Evolutionary conservation across 2,113 vertebrate species (phyloP).

Genomic region (Chelonoidis abingdonii): DNA sequence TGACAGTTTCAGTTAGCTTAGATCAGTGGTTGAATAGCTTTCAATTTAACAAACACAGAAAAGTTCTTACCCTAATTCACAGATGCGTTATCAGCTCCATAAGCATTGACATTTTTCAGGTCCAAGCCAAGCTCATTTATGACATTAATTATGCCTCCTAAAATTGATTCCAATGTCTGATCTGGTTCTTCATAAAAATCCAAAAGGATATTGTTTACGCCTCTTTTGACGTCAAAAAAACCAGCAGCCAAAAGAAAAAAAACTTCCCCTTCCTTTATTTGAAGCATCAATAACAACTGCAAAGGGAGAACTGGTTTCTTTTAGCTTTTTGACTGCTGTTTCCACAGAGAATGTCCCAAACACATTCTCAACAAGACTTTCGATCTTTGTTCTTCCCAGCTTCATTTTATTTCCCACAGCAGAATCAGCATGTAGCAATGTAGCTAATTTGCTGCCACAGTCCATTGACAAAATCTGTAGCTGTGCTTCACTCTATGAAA

Average conservation of each 20-base stretch:
- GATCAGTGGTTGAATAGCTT: not conserved
- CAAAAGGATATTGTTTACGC: not conserved
- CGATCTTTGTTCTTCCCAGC: not conserved
- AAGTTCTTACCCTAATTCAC: not conserved
- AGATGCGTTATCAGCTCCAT: not conserved
- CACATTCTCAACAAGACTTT: not conserved
- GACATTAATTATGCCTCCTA: too few relatives aligned
- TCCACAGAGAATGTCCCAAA: not conserved
- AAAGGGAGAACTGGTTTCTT: not conserved
- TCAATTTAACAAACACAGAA: not conserved
- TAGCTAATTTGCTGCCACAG: not conserved
- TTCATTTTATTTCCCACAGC: not conserved
- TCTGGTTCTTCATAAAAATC: not conserved
- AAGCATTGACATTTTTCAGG: not conserved
- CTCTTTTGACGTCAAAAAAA: not conserved
- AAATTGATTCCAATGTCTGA: too few relatives aligned
- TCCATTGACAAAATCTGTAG: not conserved
- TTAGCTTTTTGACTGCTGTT: not conserved
- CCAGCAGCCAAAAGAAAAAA: not conserved
- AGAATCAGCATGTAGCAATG: not conserved
- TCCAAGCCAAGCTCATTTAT: not conserved
- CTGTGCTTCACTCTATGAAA: conserved; percentile 4
- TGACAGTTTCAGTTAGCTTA: not conserved
- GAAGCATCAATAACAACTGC: not conserved
- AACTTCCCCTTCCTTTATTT: not conserved